phyloP scores from a whole-genome alignment of 2,888 invertebrate species.

The Portevinia maculata region DNA sequence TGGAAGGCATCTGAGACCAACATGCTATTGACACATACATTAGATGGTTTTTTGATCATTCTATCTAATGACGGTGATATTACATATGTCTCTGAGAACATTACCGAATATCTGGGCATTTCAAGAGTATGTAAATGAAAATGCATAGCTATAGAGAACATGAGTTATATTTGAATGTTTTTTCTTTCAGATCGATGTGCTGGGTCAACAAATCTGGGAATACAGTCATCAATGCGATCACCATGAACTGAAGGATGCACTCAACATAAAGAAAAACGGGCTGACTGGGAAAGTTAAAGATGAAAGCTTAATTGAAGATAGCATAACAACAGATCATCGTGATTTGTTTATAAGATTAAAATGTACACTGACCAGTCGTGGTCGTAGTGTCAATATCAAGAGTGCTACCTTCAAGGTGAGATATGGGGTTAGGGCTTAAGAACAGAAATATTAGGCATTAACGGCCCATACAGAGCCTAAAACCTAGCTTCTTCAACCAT shows the following conservation, averaged over 20 bases:
- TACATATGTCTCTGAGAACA: conserved; percentile 95
- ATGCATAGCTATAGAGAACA: neutral
- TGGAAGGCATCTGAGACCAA: conserved; percentile 80
- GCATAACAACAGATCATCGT: conserved; percentile 80
- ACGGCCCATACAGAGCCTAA: no score
- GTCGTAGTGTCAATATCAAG: conserved; percentile 97
- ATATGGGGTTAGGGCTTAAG: neutral
- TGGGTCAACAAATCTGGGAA: conserved; percentile 97
- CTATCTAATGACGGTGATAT: conserved; percentile 95
- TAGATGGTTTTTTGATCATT: conserved; percentile 96
- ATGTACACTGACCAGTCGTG: conserved; percentile 96
- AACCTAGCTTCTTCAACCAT: no score
- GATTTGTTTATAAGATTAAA: conserved; percentile 88
- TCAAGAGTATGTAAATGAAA: conserved; percentile 88
- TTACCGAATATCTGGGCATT: conserved; percentile 94
- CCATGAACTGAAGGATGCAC: conserved; percentile 90
- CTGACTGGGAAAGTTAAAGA: conserved; percentile 79
- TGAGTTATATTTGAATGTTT: conserved; percentile 4
- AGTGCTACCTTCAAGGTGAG: conserved; percentile 97
- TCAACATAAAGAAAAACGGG: conserved; percentile 83
- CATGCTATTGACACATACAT: conserved; percentile 84
- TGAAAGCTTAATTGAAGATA: conserved; percentile 78
- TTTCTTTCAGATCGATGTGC: conserved; percentile 92
- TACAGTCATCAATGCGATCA: conserved; percentile 98
- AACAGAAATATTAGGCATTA: neutral